A percentile compares a stretch with the other conserved stretches of the same genome.
Conservation (phyloP, 2,113 vertebrate genomes). For the Sigmodon hispidus region DNA sequence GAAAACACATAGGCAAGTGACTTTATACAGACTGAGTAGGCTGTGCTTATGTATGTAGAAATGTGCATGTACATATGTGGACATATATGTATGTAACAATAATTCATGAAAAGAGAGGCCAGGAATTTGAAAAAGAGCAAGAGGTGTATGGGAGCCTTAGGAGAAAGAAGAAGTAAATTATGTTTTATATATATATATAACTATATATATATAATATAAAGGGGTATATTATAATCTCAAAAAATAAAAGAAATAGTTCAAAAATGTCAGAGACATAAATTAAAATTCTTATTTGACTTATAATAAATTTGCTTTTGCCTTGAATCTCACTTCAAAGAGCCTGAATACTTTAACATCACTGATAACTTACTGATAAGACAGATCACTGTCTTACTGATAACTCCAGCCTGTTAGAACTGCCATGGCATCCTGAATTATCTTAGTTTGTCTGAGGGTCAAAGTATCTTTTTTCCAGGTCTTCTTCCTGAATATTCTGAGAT, state of each 20-base stretch:
- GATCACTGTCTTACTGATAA: neutral
- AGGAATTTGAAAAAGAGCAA: neutral
- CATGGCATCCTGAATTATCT: neutral
- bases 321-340: slow-evolving; percentile 27
- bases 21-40: neutral
- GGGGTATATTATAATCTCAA: neutral
- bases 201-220: no score
- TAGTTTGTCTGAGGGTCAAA: slow-evolving; percentile 12
- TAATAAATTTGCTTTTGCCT: slow-evolving; percentile 17
- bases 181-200: no score
- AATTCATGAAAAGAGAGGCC: neutral
- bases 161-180: neutral
- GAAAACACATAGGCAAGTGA: neutral
- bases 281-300: neutral
- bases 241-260: neutral
- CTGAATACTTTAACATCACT: neutral
- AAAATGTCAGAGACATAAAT: neutral
- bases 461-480: neutral
- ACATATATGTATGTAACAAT: neutral
- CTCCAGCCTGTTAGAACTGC: neutral
- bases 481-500: neutral
- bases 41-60: neutral
- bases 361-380: no score
- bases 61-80: neutral
- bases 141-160: neutral